Conservation (phyloP, 2,113 vertebrate genomes). For the Murina feae region DNA sequence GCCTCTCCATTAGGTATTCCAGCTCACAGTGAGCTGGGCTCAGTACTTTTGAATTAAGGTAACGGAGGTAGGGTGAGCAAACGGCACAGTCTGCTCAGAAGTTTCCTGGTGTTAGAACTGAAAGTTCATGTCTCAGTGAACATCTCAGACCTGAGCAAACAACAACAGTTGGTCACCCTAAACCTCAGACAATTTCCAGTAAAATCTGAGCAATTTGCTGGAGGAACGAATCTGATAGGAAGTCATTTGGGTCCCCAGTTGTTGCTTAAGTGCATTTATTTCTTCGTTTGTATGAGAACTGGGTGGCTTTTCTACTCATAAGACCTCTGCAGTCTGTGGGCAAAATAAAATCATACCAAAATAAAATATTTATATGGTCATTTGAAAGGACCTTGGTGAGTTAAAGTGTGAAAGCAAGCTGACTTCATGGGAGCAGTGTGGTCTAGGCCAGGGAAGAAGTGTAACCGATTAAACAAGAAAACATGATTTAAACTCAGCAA, state of each 20-base stretch:
- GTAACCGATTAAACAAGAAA: not conserved
- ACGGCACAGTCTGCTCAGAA: not conserved
- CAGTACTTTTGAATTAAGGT: not conserved
- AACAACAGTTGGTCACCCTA: not conserved
- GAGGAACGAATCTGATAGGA: not conserved
- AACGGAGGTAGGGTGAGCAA: not conserved
- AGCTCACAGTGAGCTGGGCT: not conserved
- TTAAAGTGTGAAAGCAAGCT: not conserved
- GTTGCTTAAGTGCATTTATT: not conserved
- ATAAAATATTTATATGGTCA: not conserved
- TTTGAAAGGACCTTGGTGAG: not conserved
- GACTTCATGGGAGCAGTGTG: not conserved
- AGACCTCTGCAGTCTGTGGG: not conserved
- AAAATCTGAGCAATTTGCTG: not conserved
- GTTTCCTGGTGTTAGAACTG: not conserved
- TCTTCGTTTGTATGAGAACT: not conserved
- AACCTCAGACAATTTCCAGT: not conserved
- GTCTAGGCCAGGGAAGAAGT: not conserved
- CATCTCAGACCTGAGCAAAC: not conserved
- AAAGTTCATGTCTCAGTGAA: not conserved
- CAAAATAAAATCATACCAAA: not conserved
- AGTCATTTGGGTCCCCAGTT: not conserved
- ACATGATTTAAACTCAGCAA: not conserved
- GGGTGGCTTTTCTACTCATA: not conserved
- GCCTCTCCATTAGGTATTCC: not conserved